Percentiles rank a stretch among this genome's conserved stretches.
phyloP scores from a whole-genome alignment of 2,888 invertebrate genomes.

The Beris morrisii region DNA sequence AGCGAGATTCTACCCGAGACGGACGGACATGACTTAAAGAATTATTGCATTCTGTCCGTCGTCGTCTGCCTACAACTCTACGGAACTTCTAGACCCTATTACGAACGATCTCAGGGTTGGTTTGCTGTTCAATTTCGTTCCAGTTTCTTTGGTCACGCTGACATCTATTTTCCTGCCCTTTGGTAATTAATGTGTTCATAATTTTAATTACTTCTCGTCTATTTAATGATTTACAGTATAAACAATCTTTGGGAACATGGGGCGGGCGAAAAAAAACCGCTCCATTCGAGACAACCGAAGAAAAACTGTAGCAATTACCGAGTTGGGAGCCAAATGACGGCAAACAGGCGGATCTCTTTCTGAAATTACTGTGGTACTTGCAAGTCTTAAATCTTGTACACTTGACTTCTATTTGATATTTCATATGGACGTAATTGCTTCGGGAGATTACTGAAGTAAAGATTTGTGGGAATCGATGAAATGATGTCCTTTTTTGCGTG shows the following conservation, averaged over 20 bases:
- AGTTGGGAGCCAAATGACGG: slow-evolving; percentile 21
- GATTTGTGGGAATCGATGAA: too few species aligned
- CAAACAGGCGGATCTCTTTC: slow-evolving; percentile 21
- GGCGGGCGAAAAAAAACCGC: neutral
- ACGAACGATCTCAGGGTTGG: neutral
- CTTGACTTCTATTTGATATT: slow-evolving; percentile 30
- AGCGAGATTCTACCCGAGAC: slow-evolving; percentile 17
- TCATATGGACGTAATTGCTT: slow-evolving; percentile 3
- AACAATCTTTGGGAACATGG: slow-evolving; percentile 10
- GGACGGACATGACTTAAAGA: slow-evolving; percentile 4
- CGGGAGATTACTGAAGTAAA: too few species aligned
- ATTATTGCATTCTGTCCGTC: slow-evolving; percentile 27
- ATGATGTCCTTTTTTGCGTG: too few species aligned
- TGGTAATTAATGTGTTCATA: slow-evolving; percentile 32
- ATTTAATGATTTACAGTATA: slow-evolving; percentile 25
- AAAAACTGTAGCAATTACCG: slow-evolving; percentile 9
- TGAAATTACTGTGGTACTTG: slow-evolving; percentile 15
- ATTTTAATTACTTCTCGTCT: slow-evolving; percentile 32
- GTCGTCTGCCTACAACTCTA: slow-evolving; percentile 14
- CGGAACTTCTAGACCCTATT: slow-evolving; percentile 1
- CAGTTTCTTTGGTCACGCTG: slow-evolving; percentile 9
- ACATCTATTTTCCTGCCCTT: slow-evolving; percentile 32
- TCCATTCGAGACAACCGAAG: neutral
- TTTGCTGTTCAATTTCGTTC: slow-evolving; percentile 5
- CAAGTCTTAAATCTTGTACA: slow-evolving; percentile 24